Percentiles rank a stretch among this genome's conserved stretches.
These are phyloP conservation scores for Plebejus anna DNA, from an alignment of 2,888 invertebrate genomes.

Conservation along the genomic window DNA sequence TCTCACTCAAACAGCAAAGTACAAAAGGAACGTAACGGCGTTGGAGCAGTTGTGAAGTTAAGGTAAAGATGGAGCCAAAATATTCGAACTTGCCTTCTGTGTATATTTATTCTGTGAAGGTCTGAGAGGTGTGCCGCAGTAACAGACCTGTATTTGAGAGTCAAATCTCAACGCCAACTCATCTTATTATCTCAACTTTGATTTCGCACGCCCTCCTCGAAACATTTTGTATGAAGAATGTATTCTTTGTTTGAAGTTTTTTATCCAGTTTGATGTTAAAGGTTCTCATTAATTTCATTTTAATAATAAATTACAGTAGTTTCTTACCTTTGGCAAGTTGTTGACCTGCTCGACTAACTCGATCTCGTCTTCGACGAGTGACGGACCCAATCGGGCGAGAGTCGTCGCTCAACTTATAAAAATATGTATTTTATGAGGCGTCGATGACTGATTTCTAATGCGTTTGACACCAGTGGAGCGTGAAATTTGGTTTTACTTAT, in stretches of 20 bases:
- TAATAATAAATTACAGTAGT: not conserved
- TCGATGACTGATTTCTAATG: not conserved
- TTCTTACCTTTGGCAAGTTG: not conserved
- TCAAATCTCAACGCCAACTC: not conserved
- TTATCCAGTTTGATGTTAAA: not conserved
- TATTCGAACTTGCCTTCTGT: not conserved
- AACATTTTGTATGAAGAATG: not conserved
- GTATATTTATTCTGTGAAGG: not conserved
- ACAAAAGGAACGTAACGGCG: not conserved
- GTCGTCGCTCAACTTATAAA: not conserved
- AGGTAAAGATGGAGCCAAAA: not conserved
- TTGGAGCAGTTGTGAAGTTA: not conserved
- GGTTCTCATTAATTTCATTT: too few species aligned
- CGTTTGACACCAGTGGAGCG: not conserved
- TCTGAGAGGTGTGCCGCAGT: not conserved
- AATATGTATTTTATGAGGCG: slow-evolving; percentile 9
- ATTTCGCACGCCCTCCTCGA: not conserved
- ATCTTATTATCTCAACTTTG: not conserved
- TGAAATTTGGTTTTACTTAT: not conserved
- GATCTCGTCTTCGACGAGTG: not conserved
- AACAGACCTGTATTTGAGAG: not conserved
- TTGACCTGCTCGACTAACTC: not conserved
- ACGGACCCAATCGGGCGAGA: not conserved
- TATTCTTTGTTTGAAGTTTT: not conserved
- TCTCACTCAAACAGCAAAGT: not conserved